These are phyloP conservation scores for Henricia sp. DNA, from an alignment of 53 echinoderm and acorn worm genomes.

Conservation along the genomic window DNA sequence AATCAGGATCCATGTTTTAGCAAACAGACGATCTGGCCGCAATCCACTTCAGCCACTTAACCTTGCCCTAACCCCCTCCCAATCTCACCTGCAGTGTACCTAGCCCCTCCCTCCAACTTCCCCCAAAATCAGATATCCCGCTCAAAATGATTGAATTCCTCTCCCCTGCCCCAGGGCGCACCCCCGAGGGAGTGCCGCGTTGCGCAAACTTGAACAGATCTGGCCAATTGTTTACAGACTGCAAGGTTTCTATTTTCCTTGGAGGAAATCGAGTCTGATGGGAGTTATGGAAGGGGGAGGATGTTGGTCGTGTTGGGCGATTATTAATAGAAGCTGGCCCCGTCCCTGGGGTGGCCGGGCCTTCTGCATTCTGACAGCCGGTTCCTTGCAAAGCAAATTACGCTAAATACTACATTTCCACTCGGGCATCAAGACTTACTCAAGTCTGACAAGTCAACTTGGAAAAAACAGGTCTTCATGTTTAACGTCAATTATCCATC, in stretches of 20 bases:
- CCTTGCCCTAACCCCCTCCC: conserved; percentile 14
- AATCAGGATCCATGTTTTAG: too few species aligned
- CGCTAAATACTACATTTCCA: conserved; percentile 60
- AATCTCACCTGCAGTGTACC: conserved; percentile 47
- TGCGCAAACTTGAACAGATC: conserved; percentile 55
- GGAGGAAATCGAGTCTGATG: conserved; percentile 51
- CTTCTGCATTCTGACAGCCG: conserved; percentile 39
- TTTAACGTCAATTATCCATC: conserved; percentile 29
- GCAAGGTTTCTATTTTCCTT: conserved; percentile 59
- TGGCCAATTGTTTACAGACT: conserved; percentile 63
- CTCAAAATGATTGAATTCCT: conserved; percentile 32
- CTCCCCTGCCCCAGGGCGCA: conserved; percentile 41
- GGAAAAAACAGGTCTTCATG: conserved; percentile 27
- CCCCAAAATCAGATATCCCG: conserved; percentile 29
- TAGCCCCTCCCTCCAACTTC: conserved; percentile 56
- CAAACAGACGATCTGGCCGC: too few species aligned
- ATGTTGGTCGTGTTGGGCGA: conserved; percentile 49
- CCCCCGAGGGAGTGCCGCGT: conserved; percentile 36
- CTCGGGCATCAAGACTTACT: conserved; percentile 39
- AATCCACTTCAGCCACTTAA: too few species aligned
- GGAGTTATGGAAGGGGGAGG: conserved; percentile 65
- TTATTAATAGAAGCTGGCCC: conserved; percentile 56
- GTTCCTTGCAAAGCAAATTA: conserved; percentile 44
- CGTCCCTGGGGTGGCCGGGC: conserved; percentile 47
- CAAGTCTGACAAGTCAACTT: conserved; percentile 43